Evolutionary conservation across 2,797 vertebrate genomes (phyloP), one percentile per base, ranked within the genome.

Genomic region (Urosaurus nigricauda): DNA sequence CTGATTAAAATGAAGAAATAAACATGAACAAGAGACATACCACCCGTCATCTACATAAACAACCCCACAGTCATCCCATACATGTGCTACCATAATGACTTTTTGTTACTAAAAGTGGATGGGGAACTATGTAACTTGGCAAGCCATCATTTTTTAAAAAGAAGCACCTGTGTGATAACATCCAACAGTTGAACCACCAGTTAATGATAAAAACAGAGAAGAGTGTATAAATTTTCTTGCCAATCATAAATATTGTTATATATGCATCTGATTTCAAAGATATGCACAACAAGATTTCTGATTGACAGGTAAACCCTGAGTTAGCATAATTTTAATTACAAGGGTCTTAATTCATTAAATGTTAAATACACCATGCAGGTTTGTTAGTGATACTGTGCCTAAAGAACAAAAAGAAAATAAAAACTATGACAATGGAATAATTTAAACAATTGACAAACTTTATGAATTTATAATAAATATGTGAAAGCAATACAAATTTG

Each of bases 251-350:
- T 29, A 71, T 79, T 91, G 9, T 88, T 85, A 90, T 68, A 84
- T 1, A 90, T 58, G 19, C 84, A 63, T 73, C 24, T 70, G 75
- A 83, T 24, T n/a, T 60, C 13, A 77, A 3, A 21, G n/a, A 13
- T 81, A 13, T 4, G 60, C 5, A 86, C 47, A 94, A 37, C 29
- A 58, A 19, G 12, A 37, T 81, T 93, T 83, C 16, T 88, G 40
- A 82, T 12, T 84, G 79, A 85, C 51, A 84, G 35, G 35, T 84
- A 58, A 90, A 74, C 47, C 9, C 65, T 68, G 65, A n/a, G 32
- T 11, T 47, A 37, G 12, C n/a, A 6, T 17, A 32, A 89, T 88
- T 91, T 91, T 35, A 14, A 11, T 0, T 89, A 92, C 83, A 87
- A 79, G 68, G 13, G 47, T 40, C 19, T 32, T 60, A 5, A 63